Conservation (phyloP, 1,140 invertebrate species). For the Agrilus planipennis region DNA sequence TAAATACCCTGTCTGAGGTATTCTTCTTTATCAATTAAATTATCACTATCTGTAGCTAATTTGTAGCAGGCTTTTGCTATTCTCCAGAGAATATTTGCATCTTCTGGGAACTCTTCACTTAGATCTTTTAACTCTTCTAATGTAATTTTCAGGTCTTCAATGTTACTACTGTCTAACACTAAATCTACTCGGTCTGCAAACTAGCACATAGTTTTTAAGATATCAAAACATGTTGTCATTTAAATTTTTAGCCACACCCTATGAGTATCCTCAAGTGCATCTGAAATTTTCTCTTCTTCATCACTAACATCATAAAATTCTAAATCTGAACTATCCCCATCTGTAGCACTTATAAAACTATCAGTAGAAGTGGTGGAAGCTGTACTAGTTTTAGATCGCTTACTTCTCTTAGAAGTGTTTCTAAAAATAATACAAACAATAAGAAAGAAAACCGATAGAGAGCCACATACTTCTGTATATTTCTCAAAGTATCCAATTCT, state of each 20-base stretch:
- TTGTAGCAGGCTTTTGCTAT: slow-evolving; percentile 52
- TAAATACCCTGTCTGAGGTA: slow-evolving; percentile 42
- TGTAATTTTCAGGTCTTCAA: slow-evolving; percentile 20
- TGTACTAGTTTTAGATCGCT: background rate
- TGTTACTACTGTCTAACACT: slow-evolving; percentile 23
- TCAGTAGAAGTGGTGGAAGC: slow-evolving; percentile 13
- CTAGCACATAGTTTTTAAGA: too few species aligned
- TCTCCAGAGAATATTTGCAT: slow-evolving; percentile 52
- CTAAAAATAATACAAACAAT: too few species aligned
- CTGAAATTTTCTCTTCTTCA: slow-evolving; percentile 25
- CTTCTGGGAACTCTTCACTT: slow-evolving; percentile 31
- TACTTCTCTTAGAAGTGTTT: background rate
- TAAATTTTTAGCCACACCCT: too few species aligned
- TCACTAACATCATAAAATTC: slow-evolving; percentile 32
- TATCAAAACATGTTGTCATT: too few species aligned
- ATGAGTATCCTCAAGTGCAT: too few species aligned
- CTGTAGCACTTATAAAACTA: slow-evolving; percentile 22
- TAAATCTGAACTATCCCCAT: slow-evolving; percentile 29
- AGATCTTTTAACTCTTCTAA: slow-evolving; percentile 32
- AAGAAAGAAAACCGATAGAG: too few species aligned
- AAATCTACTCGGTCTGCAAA: too few species aligned
- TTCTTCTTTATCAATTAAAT: slow-evolving; percentile 40
- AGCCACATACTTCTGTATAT: too few species aligned
- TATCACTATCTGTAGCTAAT: slow-evolving; percentile 36
- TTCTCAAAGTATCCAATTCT: slow-evolving; percentile 39